Conservation (phyloP, 2,888 invertebrate species). For the Hofmannophila pseudospretella region DNA sequence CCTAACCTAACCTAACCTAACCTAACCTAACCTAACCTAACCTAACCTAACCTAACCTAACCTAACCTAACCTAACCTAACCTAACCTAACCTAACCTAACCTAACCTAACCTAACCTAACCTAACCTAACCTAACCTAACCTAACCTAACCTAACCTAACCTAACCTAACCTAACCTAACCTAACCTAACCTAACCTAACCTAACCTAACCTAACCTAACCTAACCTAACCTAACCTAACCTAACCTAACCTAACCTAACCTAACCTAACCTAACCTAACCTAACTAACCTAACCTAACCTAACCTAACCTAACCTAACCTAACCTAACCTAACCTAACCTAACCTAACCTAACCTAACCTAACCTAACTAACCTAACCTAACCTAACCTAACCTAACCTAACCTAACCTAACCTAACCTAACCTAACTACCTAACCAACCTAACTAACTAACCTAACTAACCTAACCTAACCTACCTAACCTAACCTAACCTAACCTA, state of each 20-base stretch:
- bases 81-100: constrained; percentile 14
- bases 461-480: constrained; percentile 18
- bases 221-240: constrained; percentile 16
- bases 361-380: too few species aligned
- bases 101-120: constrained; percentile 3
- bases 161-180: constrained; percentile 14
- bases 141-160: constrained; percentile 13
- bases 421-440: constrained; percentile 18
- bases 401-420: constrained; percentile 18
- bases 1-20: constrained; percentile 15
- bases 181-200: constrained; percentile 16
- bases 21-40: constrained; percentile 14
- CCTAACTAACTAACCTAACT: constrained; percentile 17
- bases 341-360: too few species aligned
- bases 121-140: neutral
- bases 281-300: constrained; percentile 7
- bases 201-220: constrained; percentile 13
- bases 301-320: constrained; percentile 4
- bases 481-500: constrained; percentile 18
- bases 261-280: constrained; percentile 10
- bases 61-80: constrained; percentile 15
- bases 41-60: constrained; percentile 16
- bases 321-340: constrained; percentile 5
- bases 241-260: constrained; percentile 15
- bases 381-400: constrained; percentile 19